Percentiles rank a stretch among this genome's conserved stretches.
Evolutionary conservation across 2,888 invertebrate species (phyloP).

Genomic region (Mantis religiosa): DNA sequence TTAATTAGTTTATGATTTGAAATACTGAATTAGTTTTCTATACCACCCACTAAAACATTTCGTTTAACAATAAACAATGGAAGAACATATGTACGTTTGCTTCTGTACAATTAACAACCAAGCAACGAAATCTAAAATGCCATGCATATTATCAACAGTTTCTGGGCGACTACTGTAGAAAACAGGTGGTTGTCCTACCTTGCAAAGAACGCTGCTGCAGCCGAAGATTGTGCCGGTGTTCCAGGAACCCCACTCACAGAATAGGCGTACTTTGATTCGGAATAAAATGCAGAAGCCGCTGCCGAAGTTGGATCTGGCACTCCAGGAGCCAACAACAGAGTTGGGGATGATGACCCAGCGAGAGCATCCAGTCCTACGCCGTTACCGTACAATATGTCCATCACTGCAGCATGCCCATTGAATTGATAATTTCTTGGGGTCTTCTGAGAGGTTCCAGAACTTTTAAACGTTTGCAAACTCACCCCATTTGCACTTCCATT

Average conservation of each 20-base stretch:
- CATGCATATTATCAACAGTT: too few species aligned
- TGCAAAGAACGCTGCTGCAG: constrained; percentile 58
- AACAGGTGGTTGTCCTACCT: constrained; percentile 44
- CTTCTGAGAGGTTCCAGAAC: background rate
- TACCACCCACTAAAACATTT: too few species aligned
- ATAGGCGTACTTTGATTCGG: constrained; percentile 52
- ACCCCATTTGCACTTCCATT: background rate
- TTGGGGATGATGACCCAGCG: background rate
- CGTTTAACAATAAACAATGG: too few species aligned
- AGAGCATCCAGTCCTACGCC: background rate
- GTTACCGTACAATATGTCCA: background rate
- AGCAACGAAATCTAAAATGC: too few species aligned
- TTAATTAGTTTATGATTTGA: too few species aligned
- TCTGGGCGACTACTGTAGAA: too few species aligned
- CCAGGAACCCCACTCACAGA: constrained; percentile 51
- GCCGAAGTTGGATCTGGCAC: background rate
- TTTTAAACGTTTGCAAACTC: background rate
- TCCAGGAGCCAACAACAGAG: background rate
- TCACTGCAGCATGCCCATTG: background rate
- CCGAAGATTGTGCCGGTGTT: constrained; percentile 52
- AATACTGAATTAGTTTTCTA: too few species aligned
- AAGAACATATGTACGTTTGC: too few species aligned
- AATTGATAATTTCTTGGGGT: background rate
- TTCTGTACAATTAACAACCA: too few species aligned
- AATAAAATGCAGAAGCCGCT: background rate